A percentile compares a stretch with the other conserved stretches of the same genome.
Conservation (phyloP, 2,888 invertebrate species). For the Lumbricus terrestris region DNA sequence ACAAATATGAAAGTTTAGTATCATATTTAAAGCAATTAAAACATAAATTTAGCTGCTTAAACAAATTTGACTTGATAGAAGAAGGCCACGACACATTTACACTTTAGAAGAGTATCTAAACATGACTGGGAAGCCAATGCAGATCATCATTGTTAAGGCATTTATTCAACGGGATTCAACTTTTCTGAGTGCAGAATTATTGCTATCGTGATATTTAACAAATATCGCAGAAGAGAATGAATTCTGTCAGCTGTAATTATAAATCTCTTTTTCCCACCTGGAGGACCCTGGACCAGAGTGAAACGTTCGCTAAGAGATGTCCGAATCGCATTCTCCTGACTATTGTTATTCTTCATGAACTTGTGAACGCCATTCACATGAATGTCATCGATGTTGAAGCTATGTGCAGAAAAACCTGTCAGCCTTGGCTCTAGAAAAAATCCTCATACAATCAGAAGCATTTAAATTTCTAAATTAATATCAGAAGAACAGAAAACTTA, state of each 20-base stretch:
- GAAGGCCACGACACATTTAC: no score
- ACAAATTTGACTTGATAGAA: neutral
- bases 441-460: no score
- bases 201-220: neutral
- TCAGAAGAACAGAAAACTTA: no score
- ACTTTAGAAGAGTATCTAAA: no score
- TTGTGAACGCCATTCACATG: neutral
- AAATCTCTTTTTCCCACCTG: slow-evolving; percentile 29
- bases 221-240: neutral
- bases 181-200: neutral
- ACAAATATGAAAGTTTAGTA: no score
- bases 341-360: slow-evolving; percentile 37
- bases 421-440: neutral
- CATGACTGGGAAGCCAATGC: no score
- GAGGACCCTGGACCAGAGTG: slow-evolving; percentile 49
- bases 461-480: no score
- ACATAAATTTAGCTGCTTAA: neutral
- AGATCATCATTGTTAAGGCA: no score
- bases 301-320: slow-evolving; percentile 44
- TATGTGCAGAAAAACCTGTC: neutral
- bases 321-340: slow-evolving; percentile 44
- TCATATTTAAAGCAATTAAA: no score
- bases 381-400: neutral
- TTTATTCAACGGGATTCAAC: no score
- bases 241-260: neutral